Conservation (phyloP, 2,797 vertebrate genomes). For the Myotis pilosus region DNA sequence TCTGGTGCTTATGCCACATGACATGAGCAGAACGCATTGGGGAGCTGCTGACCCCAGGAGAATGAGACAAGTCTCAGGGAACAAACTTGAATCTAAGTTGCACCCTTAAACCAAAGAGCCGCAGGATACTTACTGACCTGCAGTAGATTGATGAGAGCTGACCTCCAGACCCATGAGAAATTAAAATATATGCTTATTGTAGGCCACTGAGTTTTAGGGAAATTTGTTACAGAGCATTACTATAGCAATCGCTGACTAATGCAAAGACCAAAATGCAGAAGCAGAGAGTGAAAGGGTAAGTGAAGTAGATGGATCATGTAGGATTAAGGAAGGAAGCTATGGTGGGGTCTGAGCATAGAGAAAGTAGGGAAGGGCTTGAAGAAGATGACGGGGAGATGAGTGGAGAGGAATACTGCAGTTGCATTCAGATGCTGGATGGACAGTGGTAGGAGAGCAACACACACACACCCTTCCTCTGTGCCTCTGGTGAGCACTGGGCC, state of each 20-base stretch:
- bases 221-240: slow-evolving; percentile 17
- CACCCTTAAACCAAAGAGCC: neutral
- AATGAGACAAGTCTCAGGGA: neutral
- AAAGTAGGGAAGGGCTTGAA: neutral
- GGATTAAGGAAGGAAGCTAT: neutral
- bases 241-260: neutral
- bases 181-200: neutral
- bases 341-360: neutral
- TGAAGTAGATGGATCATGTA: neutral
- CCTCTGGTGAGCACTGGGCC: neutral
- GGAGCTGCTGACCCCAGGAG: neutral
- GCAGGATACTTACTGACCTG: too few relatives aligned
- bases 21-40: neutral
- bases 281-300: neutral
- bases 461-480: neutral
- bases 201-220: neutral
- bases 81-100: neutral
- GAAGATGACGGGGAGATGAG: neutral
- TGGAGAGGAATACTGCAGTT: neutral
- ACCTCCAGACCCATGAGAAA: neutral
- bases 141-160: neutral
- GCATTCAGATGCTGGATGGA: neutral
- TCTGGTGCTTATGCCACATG: neutral
- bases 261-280: slow-evolving; percentile 36
- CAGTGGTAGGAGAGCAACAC: too few relatives aligned